Base-by-base conservation (phyloP, 2,113 vertebrate species). In the Myanophis thanlyinensis region DNA sequence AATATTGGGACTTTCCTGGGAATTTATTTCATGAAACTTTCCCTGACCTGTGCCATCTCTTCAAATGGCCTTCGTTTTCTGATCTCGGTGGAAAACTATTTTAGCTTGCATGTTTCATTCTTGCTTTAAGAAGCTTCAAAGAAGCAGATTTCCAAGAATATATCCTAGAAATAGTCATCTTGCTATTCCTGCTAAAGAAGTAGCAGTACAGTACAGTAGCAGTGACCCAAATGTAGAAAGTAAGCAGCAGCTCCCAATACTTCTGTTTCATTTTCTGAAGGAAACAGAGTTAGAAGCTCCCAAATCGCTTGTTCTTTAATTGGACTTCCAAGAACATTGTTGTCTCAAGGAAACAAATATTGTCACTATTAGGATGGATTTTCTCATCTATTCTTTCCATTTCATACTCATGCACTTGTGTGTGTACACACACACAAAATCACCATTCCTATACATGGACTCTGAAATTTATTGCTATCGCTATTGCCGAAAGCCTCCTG, bases 261-360 rank as follows among this genome's bases (percentile, higher is more conserved):
- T 46, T n/a, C 85, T 85, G 84, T 56, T 92, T 59, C 54, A 85
- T 85, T 46, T 49, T 62, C 88, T 85, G n/a, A 93, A 85, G n/a
- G 11, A 89, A 86, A 89, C 13, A 73, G 12, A 46, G n/a, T 89
- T 85, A 56, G 23, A 47, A 90, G 30, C 73, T n/a, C 30, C 73
- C 92, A 48, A 85, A 49, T 54, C 93, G 93, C 93, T 96, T 93
- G 95, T n/a, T 44, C 59, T 88, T 56, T 52, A 88, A 96, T 93
- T 96, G 94, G 96, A 93, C 95, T 96, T 96, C 96, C 96, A 95
- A 93, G 94, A 97, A 96, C 94, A 96, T 92, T 94, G 91, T 95
- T 95, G 92, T 96, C 94, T 96, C 96, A 96, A 96, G 95, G 94
- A 96, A 94, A 96, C 94, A 96, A 94, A 96, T 94, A 95, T 94